Conservation (phyloP, 2,797 vertebrate species). For the Ibycter americanus region DNA sequence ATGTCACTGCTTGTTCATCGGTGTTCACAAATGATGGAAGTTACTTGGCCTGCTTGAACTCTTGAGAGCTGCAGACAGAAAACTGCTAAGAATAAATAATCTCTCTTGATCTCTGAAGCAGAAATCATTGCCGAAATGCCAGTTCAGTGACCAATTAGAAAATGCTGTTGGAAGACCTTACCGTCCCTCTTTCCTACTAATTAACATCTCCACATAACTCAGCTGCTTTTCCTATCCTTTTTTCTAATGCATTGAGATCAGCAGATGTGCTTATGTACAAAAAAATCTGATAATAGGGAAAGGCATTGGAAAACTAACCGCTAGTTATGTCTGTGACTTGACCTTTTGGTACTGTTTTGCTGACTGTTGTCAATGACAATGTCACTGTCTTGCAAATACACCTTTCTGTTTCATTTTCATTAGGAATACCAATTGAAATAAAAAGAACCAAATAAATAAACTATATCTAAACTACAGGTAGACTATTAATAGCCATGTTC, state of each 20-base stretch:
- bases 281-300: neutral
- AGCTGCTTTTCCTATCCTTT: neutral
- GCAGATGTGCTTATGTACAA: neutral
- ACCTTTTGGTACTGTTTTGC: neutral
- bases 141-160: conserved; percentile 49
- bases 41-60: conserved; percentile 28
- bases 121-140: conserved; percentile 43
- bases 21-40: neutral
- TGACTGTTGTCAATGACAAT: neutral
- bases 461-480: neutral
- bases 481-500: neutral
- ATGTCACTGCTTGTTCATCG: neutral
- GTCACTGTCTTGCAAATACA: neutral
- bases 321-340: neutral
- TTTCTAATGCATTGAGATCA: neutral
- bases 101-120: conserved; percentile 51
- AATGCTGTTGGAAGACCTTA: conserved; percentile 31
- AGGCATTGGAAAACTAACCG: neutral
- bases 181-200: neutral
- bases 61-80: neutral
- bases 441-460: neutral
- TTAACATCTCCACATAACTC: conserved; percentile 6
- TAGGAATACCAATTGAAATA: neutral
- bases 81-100: conserved; percentile 29
- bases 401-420: neutral